Percentiles rank a stretch among this genome's conserved stretches.
Evolutionary conservation across 2,797 vertebrate genomes (phyloP).

Genomic region (Pangasius krempfi): DNA sequence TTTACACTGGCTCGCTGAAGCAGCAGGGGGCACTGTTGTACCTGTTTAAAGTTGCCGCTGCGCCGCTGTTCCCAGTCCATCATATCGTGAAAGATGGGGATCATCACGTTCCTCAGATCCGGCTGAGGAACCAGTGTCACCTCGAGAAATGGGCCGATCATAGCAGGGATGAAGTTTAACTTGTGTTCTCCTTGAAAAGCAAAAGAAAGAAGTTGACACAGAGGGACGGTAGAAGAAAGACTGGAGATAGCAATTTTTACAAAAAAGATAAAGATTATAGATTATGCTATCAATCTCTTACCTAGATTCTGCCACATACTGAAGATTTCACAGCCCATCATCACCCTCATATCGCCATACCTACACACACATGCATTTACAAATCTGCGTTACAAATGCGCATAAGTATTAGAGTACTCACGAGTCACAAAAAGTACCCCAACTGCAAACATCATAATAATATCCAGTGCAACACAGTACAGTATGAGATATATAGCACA

Average conservation of each 20-base stretch:
- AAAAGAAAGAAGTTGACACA: neutral
- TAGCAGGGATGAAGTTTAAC: slow-evolving; percentile 93
- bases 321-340: slow-evolving; percentile 99
- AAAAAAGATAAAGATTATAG: neutral
- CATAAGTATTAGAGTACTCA: neutral
- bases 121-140: slow-evolving; percentile 97
- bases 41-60: slow-evolving; percentile 98
- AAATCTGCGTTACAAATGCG: neutral
- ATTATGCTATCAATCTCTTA: slow-evolving; percentile 65
- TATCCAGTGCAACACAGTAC: neutral
- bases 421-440: neutral
- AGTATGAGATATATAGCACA: neutral
- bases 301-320: slow-evolving; percentile 99
- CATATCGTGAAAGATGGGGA: slow-evolving; percentile 99
- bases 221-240: neutral
- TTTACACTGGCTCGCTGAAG: neutral
- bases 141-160: slow-evolving; percentile 97
- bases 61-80: slow-evolving; percentile 99
- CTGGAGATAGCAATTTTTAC: neutral
- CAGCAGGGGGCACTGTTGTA: slow-evolving; percentile 63
- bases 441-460: neutral
- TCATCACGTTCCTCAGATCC: slow-evolving; percentile 97
- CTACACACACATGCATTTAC: slow-evolving; percentile 65
- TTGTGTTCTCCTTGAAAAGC: slow-evolving; percentile 89
- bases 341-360: slow-evolving; percentile 97